A percentile compares a stretch with the other conserved stretches of the same genome.
Conservation (phyloP, 2,797 vertebrate genomes). For the Muscicapa comitata region DNA sequence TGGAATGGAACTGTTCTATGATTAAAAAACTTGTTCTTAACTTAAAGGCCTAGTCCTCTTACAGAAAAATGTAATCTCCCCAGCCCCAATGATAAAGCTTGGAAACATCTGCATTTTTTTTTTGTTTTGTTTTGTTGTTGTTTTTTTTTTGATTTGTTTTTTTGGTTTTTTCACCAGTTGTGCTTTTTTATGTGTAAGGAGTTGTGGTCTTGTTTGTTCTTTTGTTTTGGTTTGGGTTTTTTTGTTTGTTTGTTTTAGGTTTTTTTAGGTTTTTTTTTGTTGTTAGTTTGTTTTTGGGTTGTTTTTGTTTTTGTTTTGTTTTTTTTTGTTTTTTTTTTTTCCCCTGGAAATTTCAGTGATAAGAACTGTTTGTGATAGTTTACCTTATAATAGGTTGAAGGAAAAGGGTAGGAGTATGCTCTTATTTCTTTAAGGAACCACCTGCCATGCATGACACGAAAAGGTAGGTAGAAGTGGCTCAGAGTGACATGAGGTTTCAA, state of each 20-base stretch:
- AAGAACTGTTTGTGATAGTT: background rate
- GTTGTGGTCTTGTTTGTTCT: background rate
- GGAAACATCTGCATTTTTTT: background rate
- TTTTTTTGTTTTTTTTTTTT: background rate
- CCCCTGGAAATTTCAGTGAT: background rate
- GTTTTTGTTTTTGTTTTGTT: rapidly evolving
- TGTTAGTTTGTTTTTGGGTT: background rate
- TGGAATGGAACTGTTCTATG: background rate
- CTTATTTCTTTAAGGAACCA: background rate
- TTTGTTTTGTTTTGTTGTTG: background rate
- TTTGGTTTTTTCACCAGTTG: rapidly evolving
- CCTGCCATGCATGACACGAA: background rate
- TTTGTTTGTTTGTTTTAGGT: background rate
- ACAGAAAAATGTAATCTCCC: too few species aligned
- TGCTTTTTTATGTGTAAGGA: background rate
- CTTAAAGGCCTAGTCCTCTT: background rate
- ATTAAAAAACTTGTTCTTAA: background rate
- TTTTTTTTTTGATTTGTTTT: background rate
- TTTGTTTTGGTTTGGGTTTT: too few species aligned
- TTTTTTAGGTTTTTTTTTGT: background rate
- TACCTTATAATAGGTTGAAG: background rate
- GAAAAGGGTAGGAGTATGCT: background rate
- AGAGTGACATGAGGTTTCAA: background rate
- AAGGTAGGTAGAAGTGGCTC: background rate
- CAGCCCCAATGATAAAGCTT: background rate